phyloP scores from a whole-genome alignment of 2,888 invertebrate species.

The Chouioia cunea region DNA sequence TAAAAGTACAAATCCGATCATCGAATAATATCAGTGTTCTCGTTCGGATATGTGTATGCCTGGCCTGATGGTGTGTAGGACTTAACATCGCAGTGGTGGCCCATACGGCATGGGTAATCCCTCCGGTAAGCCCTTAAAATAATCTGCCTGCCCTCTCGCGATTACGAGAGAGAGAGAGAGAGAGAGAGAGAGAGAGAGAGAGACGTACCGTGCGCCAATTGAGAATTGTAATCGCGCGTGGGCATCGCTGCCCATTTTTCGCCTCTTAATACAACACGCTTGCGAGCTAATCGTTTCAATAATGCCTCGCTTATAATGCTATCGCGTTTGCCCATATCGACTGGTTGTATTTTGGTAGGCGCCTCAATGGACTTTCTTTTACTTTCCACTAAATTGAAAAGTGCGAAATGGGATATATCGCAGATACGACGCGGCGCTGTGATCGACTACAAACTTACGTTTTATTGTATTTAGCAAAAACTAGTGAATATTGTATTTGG shows the following conservation, averaged over 20 bases:
- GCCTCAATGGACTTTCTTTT: slow-evolving; percentile 26
- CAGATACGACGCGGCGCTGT: too few species aligned
- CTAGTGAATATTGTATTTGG: too few species aligned
- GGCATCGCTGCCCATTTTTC: slow-evolving; percentile 22
- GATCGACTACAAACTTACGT: slow-evolving; percentile 24
- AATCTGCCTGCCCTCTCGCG: slow-evolving; percentile 61
- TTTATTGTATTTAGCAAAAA: slow-evolving; percentile 11
- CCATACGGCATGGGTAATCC: slow-evolving; percentile 59
- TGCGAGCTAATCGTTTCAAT: slow-evolving; percentile 66
- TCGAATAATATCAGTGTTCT: slow-evolving; percentile 41
- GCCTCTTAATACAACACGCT: slow-evolving; percentile 11
- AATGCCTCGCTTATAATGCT: slow-evolving; percentile 66
- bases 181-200: too few species aligned
- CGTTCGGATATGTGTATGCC: not conserved
- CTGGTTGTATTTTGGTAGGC: slow-evolving; percentile 22
- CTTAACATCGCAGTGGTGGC: slow-evolving; percentile 57
- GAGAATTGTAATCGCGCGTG: not conserved
- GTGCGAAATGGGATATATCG: slow-evolving; percentile 23
- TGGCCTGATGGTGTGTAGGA: slow-evolving; percentile 49
- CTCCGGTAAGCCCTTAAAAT: slow-evolving; percentile 65
- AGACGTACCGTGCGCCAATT: slow-evolving; percentile 46
- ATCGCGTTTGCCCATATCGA: slow-evolving; percentile 56
- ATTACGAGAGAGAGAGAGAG: too few species aligned
- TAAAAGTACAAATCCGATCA: slow-evolving; percentile 42
- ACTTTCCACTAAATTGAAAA: slow-evolving; percentile 42